A percentile compares a stretch with the other conserved stretches of the same genome.
Evolutionary conservation across 1,140 invertebrate genomes (phyloP).

Genomic region (Heliconius congener): DNA sequence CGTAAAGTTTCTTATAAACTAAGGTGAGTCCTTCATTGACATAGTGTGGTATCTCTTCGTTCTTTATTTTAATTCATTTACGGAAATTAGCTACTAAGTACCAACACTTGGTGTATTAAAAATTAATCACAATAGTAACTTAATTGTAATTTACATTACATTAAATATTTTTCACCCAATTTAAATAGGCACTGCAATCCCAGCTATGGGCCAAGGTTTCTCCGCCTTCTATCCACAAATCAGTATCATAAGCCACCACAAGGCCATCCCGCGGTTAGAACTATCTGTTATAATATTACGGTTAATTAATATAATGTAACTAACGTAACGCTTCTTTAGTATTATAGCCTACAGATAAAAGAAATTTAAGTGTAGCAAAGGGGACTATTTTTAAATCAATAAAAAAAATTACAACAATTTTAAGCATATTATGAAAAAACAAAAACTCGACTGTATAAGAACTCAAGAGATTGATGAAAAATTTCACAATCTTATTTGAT

Average conservation of each 20-base stretch:
- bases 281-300: constrained; percentile 32
- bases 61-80: no score
- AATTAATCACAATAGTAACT: background rate
- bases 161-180: background rate
- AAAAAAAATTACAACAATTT: no score
- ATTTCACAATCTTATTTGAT: no score
- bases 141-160: background rate
- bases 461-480: no score
- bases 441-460: no score
- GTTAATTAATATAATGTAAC: background rate
- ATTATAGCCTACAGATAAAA: background rate
- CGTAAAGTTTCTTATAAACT: no score
- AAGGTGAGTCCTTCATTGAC: no score
- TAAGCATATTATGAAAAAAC: no score
- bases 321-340: background rate
- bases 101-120: background rate
- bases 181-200: constrained; percentile 23
- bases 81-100: no score
- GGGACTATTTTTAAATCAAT: no score
- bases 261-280: constrained; percentile 27
- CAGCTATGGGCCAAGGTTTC: constrained; percentile 31
- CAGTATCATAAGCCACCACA: constrained; percentile 36
- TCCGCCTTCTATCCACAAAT: constrained; percentile 30
- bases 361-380: background rate
- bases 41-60: no score